Evolutionary conservation across 2,113 vertebrate genomes (phyloP).

Genomic region (Silurus glanis): DNA sequence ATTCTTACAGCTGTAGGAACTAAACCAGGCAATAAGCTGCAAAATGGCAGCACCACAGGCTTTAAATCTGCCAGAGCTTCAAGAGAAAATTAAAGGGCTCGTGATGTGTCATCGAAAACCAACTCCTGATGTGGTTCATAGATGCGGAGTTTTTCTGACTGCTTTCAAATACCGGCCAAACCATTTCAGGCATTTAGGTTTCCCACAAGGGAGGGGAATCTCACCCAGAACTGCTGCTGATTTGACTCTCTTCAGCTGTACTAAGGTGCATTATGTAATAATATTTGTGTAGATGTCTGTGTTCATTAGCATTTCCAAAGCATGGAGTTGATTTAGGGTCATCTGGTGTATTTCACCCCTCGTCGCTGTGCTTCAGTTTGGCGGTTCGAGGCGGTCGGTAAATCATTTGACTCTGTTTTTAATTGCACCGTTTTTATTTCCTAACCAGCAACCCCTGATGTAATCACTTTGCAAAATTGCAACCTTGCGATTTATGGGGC

Average conservation of each 20-base stretch:
- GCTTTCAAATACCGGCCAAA: slow-evolving; percentile 40
- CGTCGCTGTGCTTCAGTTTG: background rate
- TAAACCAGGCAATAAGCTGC: slow-evolving; percentile 12
- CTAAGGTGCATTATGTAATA: slow-evolving; percentile 5
- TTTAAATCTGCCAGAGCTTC: slow-evolving; percentile 34
- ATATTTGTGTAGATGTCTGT: background rate
- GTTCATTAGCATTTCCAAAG: background rate
- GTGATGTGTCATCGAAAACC: slow-evolving; percentile 17
- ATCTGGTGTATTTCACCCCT: background rate
- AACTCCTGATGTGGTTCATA: slow-evolving; percentile 49
- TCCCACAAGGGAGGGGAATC: slow-evolving; percentile 22
- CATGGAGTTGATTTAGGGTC: background rate
- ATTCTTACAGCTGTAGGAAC: slow-evolving; percentile 22
- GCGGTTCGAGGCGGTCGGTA: background rate
- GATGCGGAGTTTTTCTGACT: slow-evolving; percentile 20
- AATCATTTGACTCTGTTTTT: slow-evolving; percentile 37
- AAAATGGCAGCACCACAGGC: slow-evolving; percentile 8
- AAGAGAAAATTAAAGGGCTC: slow-evolving; percentile 42
- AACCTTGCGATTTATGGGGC: slow-evolving; percentile 15
- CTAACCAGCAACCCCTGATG: slow-evolving; percentile 45
- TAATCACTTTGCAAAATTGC: slow-evolving; percentile 47
- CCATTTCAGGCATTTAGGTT: slow-evolving; percentile 29
- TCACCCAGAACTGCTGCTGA: slow-evolving; percentile 5
- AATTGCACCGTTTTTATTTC: slow-evolving; percentile 36
- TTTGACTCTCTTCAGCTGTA: slow-evolving; percentile 3